Base-by-base conservation (phyloP, 92 coral and sea anemone species). In the Pocillopora grandis region DNA sequence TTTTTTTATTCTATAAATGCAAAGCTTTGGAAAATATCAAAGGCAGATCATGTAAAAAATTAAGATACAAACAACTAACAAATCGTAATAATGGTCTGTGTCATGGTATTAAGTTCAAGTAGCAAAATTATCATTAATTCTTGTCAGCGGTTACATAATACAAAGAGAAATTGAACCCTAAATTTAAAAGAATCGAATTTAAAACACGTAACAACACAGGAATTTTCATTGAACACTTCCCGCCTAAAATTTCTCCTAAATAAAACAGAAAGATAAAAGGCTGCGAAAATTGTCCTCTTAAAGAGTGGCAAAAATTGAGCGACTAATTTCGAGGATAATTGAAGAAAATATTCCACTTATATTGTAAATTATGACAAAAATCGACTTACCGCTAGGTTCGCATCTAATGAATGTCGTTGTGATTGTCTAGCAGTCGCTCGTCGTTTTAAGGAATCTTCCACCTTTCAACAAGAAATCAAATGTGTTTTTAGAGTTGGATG, bases 361-460 rank as follows among this genome's bases (percentile, higher is more conserved):
- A 90, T 66, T 64, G 49, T 58, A 62, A 52, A 17, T 13, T 59
- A 75, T 52, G 49, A 65, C 11, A 81, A 83, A 60, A 19, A 12
- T 37, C 0, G 42, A 79, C 99, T 89, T 89, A 96, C 99, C 92
- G 99, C 98, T 59, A 96, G 72, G 18, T 95, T 96, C 37, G 84
- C 99, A 84, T 94, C 99, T 57, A 96, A 86, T 2, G 93, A 92
- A 65, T 91, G 98, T 12, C 89, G 81, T 67, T 92, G 94, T 23
- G 76, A 70, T 42, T 90, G 89, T 70, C 82, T 88, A 12, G 87
- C 27, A 20, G 90, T 76, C 31, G 95, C 88, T 15, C 98, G 81
- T 15, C 89, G 88, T 74, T 93, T 90, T 66, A 92, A 71, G 5
- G 99, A 94, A 73, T 92, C 92, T 69, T 91, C 93, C 76, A 96